Evolutionary conservation across 2,113 vertebrate genomes (phyloP).

Genomic region (Coturnix japonica): DNA sequence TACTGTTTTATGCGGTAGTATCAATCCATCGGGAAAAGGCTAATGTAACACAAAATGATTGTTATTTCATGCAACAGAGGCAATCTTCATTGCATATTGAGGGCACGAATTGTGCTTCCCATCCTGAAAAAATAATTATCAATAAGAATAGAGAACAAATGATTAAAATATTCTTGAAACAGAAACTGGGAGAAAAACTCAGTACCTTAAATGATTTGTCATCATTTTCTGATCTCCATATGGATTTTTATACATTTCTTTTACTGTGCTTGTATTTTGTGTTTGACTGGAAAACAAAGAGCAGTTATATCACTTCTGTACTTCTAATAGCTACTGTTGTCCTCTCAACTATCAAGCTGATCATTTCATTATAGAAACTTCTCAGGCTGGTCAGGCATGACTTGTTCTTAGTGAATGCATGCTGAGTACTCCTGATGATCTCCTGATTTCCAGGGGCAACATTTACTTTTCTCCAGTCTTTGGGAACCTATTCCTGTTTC

Average conservation of each 20-base stretch:
- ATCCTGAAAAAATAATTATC: not conserved
- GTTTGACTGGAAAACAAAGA: not conserved
- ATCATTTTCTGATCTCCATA: not conserved
- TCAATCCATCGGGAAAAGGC: not conserved
- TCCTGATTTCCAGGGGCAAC: not conserved
- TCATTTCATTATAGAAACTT: not conserved
- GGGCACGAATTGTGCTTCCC: not conserved
- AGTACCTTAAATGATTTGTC: not conserved
- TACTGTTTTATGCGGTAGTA: not conserved
- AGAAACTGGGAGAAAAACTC: not conserved
- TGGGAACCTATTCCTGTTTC: not conserved
- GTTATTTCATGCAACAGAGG: not conserved
- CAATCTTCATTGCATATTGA: not conserved
- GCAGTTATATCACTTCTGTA: not conserved
- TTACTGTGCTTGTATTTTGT: not conserved
- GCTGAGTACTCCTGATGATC: not conserved
- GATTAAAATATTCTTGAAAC: accelerated
- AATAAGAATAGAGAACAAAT: not conserved
- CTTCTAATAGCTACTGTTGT: not conserved
- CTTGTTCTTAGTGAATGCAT: not conserved
- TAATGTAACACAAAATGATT: not conserved
- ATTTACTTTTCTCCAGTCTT: not conserved
- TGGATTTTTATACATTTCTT: not conserved
- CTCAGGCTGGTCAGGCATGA: not conserved
- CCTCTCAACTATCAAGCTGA: not conserved